Base-by-base conservation (phyloP, 2,797 vertebrate species). In the Pangasius macronema region DNA sequence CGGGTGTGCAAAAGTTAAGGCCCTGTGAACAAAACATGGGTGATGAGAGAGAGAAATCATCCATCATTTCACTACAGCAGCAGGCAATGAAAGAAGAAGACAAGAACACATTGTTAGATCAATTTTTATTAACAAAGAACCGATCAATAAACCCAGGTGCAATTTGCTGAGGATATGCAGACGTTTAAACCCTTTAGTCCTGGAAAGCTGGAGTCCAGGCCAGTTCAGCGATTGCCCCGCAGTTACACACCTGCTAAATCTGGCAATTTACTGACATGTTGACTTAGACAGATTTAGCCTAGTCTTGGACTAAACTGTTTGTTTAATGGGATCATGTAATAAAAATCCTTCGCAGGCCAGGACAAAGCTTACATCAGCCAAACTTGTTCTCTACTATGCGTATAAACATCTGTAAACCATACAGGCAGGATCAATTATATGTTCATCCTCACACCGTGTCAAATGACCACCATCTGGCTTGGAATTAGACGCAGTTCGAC, bases 1-100 rank as follows among this genome's bases (percentile, higher is more conserved):
- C 75, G 76, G 91, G 92, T 92, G 92, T 85, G 92, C 88, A 92
- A 87, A 86, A 89, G 11, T 83, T 90, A 90, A 90, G 20, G 86
- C 53, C 90, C 93, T 95, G 87, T 89, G 85, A 65, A 77, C 86
- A 85, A 13, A 81, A 61, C 9, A 10, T 75, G 36, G 87, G 27
- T 11, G 18, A 77, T 14, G 86, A 65, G 39, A 57, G 27, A 87
- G n/a, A 46, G 57, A 46, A 9, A 33, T 18, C 1, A 6, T 18
- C 24, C 55, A 67, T 65, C 46, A 76, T 24, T 30, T 70, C 20
- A 49, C 6, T 39, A 61, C 2, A 70, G 82, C 5, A 83, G 18
- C n/a, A 68, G 20, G 63, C 81, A 83, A 33, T 83, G 18, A 22
- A 65, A 59, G 22, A 46, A 61, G 27, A n/a, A 57, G 51, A 59